phyloP scores from a whole-genome alignment of 2,113 vertebrate genomes.

The Prolemur simus region DNA sequence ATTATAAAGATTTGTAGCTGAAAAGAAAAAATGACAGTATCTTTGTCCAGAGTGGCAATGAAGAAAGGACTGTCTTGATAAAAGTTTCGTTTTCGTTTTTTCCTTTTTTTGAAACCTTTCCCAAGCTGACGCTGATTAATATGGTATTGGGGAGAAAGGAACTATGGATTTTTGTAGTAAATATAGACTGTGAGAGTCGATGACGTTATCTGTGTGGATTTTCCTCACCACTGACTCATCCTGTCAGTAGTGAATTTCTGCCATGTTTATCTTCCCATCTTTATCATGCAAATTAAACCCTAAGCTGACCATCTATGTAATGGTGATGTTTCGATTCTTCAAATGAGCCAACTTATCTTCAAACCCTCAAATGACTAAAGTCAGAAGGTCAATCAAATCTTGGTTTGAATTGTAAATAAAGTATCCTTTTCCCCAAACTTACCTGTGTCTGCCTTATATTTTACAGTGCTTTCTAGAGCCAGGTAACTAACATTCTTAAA shows the following conservation, averaged over 20 bases:
- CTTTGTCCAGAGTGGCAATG: neutral
- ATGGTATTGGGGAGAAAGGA: slow-evolving; percentile 1
- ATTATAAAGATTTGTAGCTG: slow-evolving; percentile 33
- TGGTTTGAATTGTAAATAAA: slow-evolving; percentile 24
- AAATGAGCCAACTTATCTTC: neutral
- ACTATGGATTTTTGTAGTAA: slow-evolving; percentile 25
- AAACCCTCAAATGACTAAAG: slow-evolving; percentile 39
- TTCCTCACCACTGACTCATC: slow-evolving; percentile 46
- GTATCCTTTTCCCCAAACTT: neutral
- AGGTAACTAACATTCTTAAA: slow-evolving; percentile 42
- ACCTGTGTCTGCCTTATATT: neutral
- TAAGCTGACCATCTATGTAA: neutral
- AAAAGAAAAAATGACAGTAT: neutral
- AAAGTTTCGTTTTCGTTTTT: neutral
- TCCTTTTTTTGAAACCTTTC: neutral
- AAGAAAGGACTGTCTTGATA: neutral
- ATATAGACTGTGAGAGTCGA: slow-evolving; percentile 5
- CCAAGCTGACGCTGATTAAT: neutral
- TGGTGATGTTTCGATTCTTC: slow-evolving; percentile 16
- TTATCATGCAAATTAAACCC: slow-evolving; percentile 23
- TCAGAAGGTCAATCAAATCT: slow-evolving; percentile 40
- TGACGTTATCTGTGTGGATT: neutral
- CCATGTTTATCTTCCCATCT: slow-evolving; percentile 15
- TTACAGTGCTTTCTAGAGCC: slow-evolving; percentile 18
- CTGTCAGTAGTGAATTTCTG: slow-evolving; percentile 22